A percentile compares a stretch with the other conserved stretches of the same genome.
phyloP scores from a whole-genome alignment of 2,113 vertebrate species.

The Phalacrocorax pelagicus region DNA sequence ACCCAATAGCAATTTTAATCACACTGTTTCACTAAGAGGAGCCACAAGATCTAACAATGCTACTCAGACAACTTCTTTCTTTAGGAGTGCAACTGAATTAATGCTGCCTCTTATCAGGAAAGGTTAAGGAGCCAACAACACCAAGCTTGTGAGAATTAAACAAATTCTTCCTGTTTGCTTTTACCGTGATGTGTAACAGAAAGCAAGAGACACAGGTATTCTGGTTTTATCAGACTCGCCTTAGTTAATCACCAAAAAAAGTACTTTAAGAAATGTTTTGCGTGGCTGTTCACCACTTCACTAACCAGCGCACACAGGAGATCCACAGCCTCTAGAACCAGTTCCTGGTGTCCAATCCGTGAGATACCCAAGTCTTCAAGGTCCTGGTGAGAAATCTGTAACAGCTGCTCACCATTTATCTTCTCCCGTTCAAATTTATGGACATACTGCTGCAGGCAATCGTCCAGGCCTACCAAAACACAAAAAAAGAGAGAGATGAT shows the following conservation, averaged over 20 bases:
- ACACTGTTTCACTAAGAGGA: neutral
- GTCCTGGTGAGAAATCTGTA: slow-evolving; percentile 96
- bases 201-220: neutral
- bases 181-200: fast-evolving
- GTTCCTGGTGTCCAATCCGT: slow-evolving; percentile 94
- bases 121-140: neutral
- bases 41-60: neutral
- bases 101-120: neutral
- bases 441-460: slow-evolving; percentile 93
- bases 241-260: neutral
- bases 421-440: slow-evolving; percentile 93
- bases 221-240: neutral
- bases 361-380: slow-evolving; percentile 94
- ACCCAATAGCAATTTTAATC: neutral
- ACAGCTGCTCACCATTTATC: slow-evolving; percentile 92
- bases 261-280: neutral
- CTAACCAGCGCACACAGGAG: slow-evolving; percentile 97
- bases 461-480: slow-evolving; percentile 85
- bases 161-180: neutral
- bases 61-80: neutral
- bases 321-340: slow-evolving; percentile 95
- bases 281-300: neutral
- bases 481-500: neutral
- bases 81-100: neutral
- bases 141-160: neutral